Conservation (phyloP, 1,140 invertebrate genomes). For the Bombyx mori region DNA sequence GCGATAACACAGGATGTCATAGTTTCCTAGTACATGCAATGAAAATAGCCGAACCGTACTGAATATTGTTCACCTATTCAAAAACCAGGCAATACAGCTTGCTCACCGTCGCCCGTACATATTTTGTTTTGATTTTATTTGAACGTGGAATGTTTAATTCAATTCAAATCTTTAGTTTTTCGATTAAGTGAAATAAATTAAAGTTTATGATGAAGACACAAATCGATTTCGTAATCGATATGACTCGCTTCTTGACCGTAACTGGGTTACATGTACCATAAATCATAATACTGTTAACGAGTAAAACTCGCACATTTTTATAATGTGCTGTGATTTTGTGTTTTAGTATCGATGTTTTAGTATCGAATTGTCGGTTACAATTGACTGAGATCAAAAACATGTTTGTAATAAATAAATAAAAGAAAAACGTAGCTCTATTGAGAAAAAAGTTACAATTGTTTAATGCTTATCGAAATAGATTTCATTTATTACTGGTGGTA, state of each 20-base stretch:
- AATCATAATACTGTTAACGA: slow-evolving; percentile 58
- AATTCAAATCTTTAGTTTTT: neutral
- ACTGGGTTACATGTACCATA: slow-evolving; percentile 54
- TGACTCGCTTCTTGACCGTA: slow-evolving; percentile 19
- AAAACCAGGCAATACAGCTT: no score
- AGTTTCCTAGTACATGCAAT: slow-evolving; percentile 30
- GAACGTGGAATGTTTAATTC: no score
- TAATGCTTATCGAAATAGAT: no score
- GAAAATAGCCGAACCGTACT: no score
- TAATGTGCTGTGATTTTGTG: slow-evolving; percentile 2
- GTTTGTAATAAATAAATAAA: no score
- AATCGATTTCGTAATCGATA: slow-evolving; percentile 45
- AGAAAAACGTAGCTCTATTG: no score
- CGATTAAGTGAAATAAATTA: slow-evolving; percentile 28
- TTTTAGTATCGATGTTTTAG: slow-evolving; percentile 4
- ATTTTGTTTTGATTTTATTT: no score
- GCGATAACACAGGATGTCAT: slow-evolving; percentile 61
- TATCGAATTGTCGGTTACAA: slow-evolving; percentile 4
- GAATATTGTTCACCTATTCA: no score
- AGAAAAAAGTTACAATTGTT: no score
- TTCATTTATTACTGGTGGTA: no score
- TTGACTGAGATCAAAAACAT: no score
- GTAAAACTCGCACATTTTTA: slow-evolving; percentile 20
- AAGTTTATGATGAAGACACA: slow-evolving; percentile 24
- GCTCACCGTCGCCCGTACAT: no score